phyloP scores from a whole-genome alignment of 1,140 invertebrate species.

The Drosophila kohkoa region DNA sequence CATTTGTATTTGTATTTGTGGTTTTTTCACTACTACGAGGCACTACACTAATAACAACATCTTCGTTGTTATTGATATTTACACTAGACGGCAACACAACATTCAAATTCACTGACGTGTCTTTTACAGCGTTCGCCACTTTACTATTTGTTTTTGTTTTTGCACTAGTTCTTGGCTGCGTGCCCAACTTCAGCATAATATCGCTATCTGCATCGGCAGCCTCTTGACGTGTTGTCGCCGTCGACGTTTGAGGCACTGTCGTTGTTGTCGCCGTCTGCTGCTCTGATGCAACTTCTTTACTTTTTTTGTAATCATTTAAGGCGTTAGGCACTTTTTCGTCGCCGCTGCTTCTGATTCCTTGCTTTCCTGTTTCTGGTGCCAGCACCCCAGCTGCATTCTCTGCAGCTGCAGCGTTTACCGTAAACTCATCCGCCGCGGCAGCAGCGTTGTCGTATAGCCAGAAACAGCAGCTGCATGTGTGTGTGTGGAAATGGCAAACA shows the following conservation, averaged over 20 bases:
- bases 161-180: conserved; percentile 53
- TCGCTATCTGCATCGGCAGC: conserved; percentile 28
- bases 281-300: conserved; percentile 28
- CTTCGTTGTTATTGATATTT: conserved; percentile 56
- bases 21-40: too few relatives aligned
- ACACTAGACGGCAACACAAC: conserved; percentile 44
- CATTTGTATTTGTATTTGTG: not conserved
- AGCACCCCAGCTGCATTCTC: conserved; percentile 8
- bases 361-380: conserved; percentile 9
- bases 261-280: not conserved
- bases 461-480: conserved; percentile 66
- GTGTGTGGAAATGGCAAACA: not conserved
- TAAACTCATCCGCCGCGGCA: conserved; percentile 61
- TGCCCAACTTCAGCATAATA: conserved; percentile 45
- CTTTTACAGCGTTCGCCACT: conserved; percentile 27
- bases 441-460: conserved; percentile 76
- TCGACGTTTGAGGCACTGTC: not conserved
- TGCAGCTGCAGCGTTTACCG: conserved; percentile 9
- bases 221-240: conserved; percentile 17
- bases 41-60: too few relatives aligned
- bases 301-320: conserved; percentile 41
- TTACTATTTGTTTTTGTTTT: conserved; percentile 20
- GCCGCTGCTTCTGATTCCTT: not conserved
- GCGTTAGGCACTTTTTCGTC: conserved; percentile 2
- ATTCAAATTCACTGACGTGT: conserved; percentile 68